Evolutionary conservation across 2,113 vertebrate species (phyloP).

Genomic region (Equus przewalskii): DNA sequence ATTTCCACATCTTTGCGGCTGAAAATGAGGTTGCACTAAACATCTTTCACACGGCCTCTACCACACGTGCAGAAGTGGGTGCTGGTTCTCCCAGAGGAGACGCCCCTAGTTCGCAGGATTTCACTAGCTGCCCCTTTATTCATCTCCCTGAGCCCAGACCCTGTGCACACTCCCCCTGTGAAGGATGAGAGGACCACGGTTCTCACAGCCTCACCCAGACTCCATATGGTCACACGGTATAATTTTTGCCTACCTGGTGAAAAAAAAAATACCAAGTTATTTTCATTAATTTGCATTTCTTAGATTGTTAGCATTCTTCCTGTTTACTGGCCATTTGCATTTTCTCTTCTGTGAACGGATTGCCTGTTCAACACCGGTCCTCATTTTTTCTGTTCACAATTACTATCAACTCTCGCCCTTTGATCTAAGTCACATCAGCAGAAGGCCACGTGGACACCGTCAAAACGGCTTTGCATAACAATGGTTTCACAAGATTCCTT

Average conservation of each 20-base stretch:
- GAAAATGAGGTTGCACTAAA: neutral
- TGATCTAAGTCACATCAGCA: rapidly evolving
- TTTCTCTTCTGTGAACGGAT: neutral
- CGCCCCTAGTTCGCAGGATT: rapidly evolving
- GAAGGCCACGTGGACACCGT: neutral
- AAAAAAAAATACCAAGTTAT: neutral
- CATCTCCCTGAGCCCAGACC: neutral
- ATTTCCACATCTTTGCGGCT: neutral
- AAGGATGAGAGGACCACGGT: neutral
- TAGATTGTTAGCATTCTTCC: neutral
- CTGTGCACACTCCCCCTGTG: rapidly evolving
- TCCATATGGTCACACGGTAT: too few relatives aligned
- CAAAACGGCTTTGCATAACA: neutral
- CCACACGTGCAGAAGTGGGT: too few relatives aligned
- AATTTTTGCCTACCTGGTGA: neutral
- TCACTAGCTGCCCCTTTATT: neutral
- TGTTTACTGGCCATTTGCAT: neutral
- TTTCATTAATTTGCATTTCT: neutral
- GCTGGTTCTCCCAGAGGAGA: neutral
- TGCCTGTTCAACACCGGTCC: rapidly evolving
- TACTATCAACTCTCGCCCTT: neutral
- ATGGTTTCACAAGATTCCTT: neutral
- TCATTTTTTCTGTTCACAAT: rapidly evolving
- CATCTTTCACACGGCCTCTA: neutral
- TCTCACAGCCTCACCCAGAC: neutral